phyloP scores from a whole-genome alignment of 2,888 invertebrate genomes.

The Polylopha cassiicola region DNA sequence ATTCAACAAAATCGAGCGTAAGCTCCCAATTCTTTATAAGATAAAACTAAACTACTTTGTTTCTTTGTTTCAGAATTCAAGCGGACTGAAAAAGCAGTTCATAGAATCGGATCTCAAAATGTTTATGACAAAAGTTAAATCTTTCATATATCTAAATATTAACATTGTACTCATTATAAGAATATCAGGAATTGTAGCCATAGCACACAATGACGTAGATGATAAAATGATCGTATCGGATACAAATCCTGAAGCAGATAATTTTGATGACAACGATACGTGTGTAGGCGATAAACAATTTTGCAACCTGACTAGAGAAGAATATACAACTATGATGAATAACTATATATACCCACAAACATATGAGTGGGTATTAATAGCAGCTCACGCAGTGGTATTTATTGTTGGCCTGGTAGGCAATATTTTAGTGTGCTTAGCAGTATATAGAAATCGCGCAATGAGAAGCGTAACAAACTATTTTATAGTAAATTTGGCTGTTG shows the following conservation, averaged over 20 bases:
- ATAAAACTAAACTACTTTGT: no score
- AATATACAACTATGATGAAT: slow-evolving; percentile 78
- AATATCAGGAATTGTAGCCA: no score
- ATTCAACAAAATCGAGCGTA: no score
- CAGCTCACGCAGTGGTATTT: slow-evolving; percentile 85
- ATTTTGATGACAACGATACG: slow-evolving; percentile 14
- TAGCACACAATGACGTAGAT: neutral
- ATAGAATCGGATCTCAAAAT: slow-evolving; percentile 3
- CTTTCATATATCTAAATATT: slow-evolving; percentile 1
- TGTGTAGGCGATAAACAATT: slow-evolving; percentile 63
- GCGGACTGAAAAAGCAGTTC: neutral
- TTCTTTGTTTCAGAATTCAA: slow-evolving; percentile 9
- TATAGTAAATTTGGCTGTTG: slow-evolving; percentile 91
- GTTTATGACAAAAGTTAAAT: slow-evolving; percentile 6
- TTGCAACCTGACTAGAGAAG: slow-evolving; percentile 73
- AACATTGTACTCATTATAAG: neutral
- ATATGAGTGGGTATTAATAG: slow-evolving; percentile 88
- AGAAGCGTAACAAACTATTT: slow-evolving; percentile 95
- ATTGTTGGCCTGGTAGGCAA: slow-evolving; percentile 90
- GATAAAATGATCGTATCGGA: neutral
- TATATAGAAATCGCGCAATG: slow-evolving; percentile 91
- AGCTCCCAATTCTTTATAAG: no score
- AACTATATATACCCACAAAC: slow-evolving; percentile 82
- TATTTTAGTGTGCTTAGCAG: slow-evolving; percentile 90
- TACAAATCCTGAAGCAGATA: neutral